These are phyloP conservation scores for Bothrops alternatus DNA, from an alignment of 2,797 vertebrate genomes.

Conservation along the genomic window DNA sequence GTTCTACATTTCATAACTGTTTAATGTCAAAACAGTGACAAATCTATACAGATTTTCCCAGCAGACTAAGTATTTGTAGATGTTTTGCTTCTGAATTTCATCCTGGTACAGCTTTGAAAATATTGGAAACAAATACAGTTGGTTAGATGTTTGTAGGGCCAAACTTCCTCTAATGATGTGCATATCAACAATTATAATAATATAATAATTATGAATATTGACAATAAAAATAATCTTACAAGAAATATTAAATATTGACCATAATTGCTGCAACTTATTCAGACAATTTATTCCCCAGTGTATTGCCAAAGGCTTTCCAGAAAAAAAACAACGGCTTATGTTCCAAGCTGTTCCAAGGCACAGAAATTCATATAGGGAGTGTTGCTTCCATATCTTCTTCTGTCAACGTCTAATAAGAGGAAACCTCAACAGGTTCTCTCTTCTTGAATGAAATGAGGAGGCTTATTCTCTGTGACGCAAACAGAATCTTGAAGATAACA, in stretches of 20 bases:
- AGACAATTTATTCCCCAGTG: neutral
- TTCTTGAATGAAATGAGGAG: neutral
- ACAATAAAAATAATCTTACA: neutral
- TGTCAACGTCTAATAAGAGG: neutral
- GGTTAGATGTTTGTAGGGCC: neutral
- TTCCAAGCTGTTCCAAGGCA: neutral
- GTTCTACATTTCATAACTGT: conserved; percentile 47
- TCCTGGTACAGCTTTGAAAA: neutral
- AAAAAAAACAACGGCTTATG: neutral
- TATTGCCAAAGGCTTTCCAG: neutral
- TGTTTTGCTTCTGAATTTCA: conserved; percentile 49
- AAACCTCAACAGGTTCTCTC: neutral
- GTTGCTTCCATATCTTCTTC: neutral
- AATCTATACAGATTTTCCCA: conserved; percentile 41
- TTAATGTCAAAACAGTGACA: conserved; percentile 55
- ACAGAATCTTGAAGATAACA: neutral
- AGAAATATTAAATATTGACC: neutral
- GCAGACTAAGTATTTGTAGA: conserved; percentile 43
- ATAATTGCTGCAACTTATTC: neutral
- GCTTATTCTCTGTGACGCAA: neutral
- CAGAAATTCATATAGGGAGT: neutral
- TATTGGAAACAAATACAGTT: conserved; percentile 3
- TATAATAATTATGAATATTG: neutral
- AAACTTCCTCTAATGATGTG: neutral
- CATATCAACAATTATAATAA: neutral